Conservation (phyloP, 2,113 vertebrate species). For the Azemiops feae region DNA sequence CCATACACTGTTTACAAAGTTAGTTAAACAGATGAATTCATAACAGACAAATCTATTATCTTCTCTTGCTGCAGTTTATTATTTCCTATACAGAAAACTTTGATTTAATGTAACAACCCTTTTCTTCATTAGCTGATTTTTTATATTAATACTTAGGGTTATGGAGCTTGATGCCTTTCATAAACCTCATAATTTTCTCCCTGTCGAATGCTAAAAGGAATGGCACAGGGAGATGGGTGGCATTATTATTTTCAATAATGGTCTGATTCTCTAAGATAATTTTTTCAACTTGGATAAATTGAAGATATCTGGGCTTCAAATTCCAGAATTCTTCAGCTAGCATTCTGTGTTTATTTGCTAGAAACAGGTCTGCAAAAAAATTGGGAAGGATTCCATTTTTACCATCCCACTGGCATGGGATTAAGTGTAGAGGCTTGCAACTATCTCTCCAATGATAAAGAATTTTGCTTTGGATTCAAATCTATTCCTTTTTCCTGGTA, state of each 20-base stretch:
- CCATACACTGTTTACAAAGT: slow-evolving; percentile 42
- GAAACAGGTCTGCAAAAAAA: neutral
- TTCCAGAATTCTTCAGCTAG: neutral
- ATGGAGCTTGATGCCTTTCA: neutral
- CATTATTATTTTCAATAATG: neutral
- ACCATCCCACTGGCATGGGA: too few species aligned
- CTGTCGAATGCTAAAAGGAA: neutral
- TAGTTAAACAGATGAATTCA: slow-evolving; percentile 7
- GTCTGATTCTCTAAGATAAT: neutral
- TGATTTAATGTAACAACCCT: slow-evolving; percentile 16
- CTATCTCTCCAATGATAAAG: neutral
- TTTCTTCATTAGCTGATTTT: slow-evolving; percentile 7
- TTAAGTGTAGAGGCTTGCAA: neutral
- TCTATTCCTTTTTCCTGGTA: neutral
- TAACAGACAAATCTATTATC: neutral
- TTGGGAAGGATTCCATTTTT: neutral
- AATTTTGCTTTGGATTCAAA: neutral
- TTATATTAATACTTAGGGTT: neutral
- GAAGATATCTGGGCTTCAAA: neutral
- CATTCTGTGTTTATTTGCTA: neutral
- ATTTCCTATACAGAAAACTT: neutral
- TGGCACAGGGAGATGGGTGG: neutral
- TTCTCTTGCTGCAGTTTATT: neutral
- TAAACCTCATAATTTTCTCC: neutral
- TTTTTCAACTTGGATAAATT: neutral